Evolutionary conservation across 2,113 vertebrate species (phyloP).

Genomic region (Oxyura jamaicensis): DNA sequence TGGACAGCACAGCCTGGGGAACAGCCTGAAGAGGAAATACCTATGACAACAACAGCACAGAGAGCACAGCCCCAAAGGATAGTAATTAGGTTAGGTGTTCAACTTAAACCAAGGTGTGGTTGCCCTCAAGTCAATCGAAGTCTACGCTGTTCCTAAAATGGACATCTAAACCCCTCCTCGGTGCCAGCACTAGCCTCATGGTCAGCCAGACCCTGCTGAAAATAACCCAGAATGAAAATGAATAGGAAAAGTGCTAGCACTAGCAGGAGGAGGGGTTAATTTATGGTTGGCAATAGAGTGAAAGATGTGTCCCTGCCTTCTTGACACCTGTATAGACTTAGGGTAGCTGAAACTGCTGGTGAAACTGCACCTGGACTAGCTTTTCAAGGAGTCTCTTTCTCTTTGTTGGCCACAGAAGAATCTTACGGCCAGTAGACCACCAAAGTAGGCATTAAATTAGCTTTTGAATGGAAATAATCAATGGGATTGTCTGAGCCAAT

Average conservation of each 20-base stretch:
- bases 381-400: not conserved
- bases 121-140: not conserved
- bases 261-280: not conserved
- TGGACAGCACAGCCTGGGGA: not conserved
- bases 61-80: not conserved
- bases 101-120: not conserved
- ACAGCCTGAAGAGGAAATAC: not conserved
- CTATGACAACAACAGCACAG: not conserved
- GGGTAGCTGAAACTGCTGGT: not conserved
- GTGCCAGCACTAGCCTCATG: not conserved
- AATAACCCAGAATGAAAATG: not conserved
- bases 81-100: not conserved
- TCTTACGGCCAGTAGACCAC: accelerated
- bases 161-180: not conserved
- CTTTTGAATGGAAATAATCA: not conserved
- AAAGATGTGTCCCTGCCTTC: accelerated
- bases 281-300: accelerated
- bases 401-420: not conserved
- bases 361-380: not conserved
- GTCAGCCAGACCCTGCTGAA: not conserved
- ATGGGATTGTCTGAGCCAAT: accelerated
- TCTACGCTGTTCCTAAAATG: not conserved
- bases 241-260: not conserved
- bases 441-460: not conserved
- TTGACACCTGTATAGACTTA: not conserved